phyloP scores from a whole-genome alignment of 1,140 invertebrate species.

The Macrostomum lignano region DNA sequence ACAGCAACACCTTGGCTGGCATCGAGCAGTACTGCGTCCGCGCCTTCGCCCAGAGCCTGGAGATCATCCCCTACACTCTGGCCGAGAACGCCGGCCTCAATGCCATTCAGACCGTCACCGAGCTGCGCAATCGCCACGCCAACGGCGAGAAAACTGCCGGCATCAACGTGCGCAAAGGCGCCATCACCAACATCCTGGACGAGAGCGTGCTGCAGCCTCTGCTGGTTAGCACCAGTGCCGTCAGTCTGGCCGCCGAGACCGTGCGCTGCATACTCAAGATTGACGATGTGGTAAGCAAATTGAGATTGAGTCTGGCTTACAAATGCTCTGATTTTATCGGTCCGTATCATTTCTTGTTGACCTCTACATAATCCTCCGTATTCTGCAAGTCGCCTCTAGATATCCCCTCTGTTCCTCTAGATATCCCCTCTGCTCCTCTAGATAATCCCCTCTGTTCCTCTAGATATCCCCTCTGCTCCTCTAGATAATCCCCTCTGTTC shows the following conservation, averaged over 20 bases:
- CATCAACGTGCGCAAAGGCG: slow-evolving; percentile 63
- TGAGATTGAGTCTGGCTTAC: too few relatives aligned
- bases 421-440: too few relatives aligned
- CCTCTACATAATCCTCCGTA: too few relatives aligned
- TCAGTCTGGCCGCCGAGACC: slow-evolving; percentile 77
- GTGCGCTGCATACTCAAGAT: slow-evolving; percentile 92
- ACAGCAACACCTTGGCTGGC: slow-evolving; percentile 52
- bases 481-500: too few relatives aligned
- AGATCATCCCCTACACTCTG: slow-evolving; percentile 80
- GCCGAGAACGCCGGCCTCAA: slow-evolving; percentile 99
- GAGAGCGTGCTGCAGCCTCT: slow-evolving; percentile 92
- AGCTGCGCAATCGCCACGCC: slow-evolving; percentile 71
- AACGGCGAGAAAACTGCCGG: slow-evolving; percentile 50
- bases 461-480: too few relatives aligned
- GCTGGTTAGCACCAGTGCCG: slow-evolving; percentile 65
- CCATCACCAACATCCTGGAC: slow-evolving; percentile 64
- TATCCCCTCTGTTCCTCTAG: too few relatives aligned
- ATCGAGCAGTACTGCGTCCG: slow-evolving; percentile 69
- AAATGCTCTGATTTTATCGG: too few relatives aligned
- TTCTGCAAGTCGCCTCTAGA: too few relatives aligned
- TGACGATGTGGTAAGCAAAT: slow-evolving; percentile 91
- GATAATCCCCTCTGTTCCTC: too few relatives aligned
- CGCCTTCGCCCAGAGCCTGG: slow-evolving; percentile 75
- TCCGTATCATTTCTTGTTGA: too few relatives aligned
- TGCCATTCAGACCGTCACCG: slow-evolving; percentile 80